Evolutionary conservation across 2,888 invertebrate genomes (phyloP).

Genomic region (Stratiomys singularior): DNA sequence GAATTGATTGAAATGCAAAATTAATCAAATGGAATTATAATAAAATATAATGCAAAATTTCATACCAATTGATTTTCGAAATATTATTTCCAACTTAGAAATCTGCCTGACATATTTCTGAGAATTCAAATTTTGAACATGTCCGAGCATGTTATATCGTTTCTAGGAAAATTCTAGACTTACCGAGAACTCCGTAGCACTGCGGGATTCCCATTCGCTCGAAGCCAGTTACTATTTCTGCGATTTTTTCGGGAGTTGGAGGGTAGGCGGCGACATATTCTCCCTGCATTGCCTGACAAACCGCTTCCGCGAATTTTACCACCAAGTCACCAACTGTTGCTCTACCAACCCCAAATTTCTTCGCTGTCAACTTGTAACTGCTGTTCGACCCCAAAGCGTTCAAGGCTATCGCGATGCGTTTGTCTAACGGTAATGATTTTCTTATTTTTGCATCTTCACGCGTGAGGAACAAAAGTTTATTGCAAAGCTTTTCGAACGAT

Average conservation of each 20-base stretch:
- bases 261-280: constrained; percentile 35
- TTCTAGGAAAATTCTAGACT: too few species aligned
- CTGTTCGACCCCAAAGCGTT: constrained; percentile 43
- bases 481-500: constrained; percentile 10
- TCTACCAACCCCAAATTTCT: constrained; percentile 48
- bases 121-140: too few species aligned
- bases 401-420: constrained; percentile 41
- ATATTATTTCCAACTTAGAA: not conserved
- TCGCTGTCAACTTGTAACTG: constrained; percentile 33
- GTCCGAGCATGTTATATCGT: too few species aligned
- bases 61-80: not conserved
- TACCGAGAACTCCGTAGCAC: constrained; percentile 29
- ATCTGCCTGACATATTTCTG: not conserved
- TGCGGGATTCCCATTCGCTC: constrained; percentile 35
- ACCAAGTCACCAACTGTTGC: constrained; percentile 48
- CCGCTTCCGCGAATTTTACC: not conserved
- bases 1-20: too few species aligned
- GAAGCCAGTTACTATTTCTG: constrained; percentile 31
- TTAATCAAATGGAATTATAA: too few species aligned
- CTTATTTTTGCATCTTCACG: constrained; percentile 1
- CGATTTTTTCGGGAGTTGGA: not conserved
- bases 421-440: constrained; percentile 18
- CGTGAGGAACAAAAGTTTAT: not conserved
- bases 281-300: constrained; percentile 3
- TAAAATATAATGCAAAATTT: too few species aligned